Conservation (phyloP, 2,888 invertebrate species). For the Drosophila pseudotalamancana region DNA sequence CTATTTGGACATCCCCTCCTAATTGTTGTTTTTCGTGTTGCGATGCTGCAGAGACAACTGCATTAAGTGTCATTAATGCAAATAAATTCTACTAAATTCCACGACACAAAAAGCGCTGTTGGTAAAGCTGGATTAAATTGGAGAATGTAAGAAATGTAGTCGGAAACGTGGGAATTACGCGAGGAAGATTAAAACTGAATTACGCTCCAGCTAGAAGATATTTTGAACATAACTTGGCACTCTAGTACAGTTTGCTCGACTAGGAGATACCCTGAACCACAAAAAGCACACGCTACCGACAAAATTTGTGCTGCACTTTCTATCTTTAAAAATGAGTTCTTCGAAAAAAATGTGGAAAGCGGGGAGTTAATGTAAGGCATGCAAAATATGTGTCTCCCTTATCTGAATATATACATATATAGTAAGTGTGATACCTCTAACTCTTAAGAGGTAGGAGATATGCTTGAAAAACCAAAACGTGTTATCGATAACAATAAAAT, state of each 20-base stretch:
- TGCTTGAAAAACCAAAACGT: no score
- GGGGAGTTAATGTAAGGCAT: no score
- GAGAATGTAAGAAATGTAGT: constrained; percentile 8
- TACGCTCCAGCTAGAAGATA: constrained; percentile 15
- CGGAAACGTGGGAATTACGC: constrained; percentile 36
- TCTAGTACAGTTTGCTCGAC: background rate
- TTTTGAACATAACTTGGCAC: background rate
- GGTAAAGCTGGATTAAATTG: constrained; percentile 24
- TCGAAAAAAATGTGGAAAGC: no score
- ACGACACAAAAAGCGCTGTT: constrained; percentile 29
- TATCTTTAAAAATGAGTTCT: no score
- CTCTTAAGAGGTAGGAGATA: no score
- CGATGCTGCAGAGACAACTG: constrained; percentile 31
- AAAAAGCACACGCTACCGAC: no score
- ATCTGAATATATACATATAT: no score
- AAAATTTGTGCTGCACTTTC: no score
- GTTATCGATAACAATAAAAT: no score
- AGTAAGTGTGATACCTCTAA: no score
- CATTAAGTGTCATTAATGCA: constrained; percentile 77
- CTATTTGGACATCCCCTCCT: background rate
- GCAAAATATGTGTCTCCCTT: no score
- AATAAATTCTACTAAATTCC: constrained; percentile 67
- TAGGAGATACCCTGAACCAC: background rate
- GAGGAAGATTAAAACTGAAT: constrained; percentile 65
- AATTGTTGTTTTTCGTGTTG: constrained; percentile 46